Evolutionary conservation across 2,113 vertebrate species (phyloP).

Genomic region (Erinaceus europaeus): DNA sequence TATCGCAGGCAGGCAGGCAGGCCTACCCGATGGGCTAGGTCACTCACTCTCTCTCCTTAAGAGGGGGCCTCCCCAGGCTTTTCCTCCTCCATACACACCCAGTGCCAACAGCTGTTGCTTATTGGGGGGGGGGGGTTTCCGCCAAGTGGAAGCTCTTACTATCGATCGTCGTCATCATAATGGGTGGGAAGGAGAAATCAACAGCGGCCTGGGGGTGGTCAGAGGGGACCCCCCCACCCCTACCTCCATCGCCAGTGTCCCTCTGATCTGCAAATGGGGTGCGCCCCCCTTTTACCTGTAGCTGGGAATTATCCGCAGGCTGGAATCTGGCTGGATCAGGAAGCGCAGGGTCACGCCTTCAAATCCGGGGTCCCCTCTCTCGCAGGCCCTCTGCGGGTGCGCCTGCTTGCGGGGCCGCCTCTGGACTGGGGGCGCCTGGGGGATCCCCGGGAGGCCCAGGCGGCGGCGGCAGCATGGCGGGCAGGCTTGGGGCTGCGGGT

Average conservation of each 20-base stretch:
- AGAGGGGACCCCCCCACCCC: neutral
- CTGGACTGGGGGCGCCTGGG: neutral
- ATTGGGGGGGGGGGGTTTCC: too few species aligned
- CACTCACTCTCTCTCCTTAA: too few species aligned
- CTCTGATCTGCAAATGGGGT: neutral
- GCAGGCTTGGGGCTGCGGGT: slow-evolving; percentile 83
- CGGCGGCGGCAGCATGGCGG: slow-evolving; percentile 77
- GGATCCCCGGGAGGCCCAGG: slow-evolving; percentile 26
- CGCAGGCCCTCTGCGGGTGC: slow-evolving; percentile 80
- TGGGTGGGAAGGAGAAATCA: too few species aligned
- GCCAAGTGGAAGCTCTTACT: too few species aligned
- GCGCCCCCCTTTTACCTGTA: slow-evolving; percentile 83
- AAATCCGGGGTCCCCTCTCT: slow-evolving; percentile 84
- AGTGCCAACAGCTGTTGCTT: too few species aligned
- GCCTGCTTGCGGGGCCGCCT: slow-evolving; percentile 85
- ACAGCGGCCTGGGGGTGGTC: neutral
- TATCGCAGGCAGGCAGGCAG: too few species aligned
- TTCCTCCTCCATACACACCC: too few species aligned
- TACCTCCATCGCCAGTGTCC: neutral
- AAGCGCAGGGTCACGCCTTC: slow-evolving; percentile 88
- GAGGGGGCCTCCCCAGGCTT: too few species aligned
- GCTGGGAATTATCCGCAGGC: slow-evolving; percentile 84
- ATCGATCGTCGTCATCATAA: too few species aligned
- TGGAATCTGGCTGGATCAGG: slow-evolving; percentile 75
- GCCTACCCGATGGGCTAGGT: too few species aligned